These are phyloP conservation scores for Dendrolimus punctatus DNA, from an alignment of 1,140 invertebrate species.

Conservation along the genomic window DNA sequence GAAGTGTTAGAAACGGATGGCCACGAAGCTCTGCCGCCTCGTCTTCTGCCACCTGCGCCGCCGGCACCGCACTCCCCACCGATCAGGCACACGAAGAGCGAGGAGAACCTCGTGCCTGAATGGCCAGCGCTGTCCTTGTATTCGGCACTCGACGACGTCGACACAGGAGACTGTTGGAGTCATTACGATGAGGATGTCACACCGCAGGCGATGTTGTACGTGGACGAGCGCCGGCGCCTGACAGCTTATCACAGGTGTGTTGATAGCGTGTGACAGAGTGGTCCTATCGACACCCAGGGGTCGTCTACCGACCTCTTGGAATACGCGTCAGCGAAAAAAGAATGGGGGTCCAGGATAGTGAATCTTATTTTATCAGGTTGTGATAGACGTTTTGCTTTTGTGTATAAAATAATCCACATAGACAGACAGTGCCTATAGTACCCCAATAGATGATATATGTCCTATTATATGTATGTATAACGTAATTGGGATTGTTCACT, in stretches of 20 bases:
- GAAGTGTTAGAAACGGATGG: conserved; percentile 96
- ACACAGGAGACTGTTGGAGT: conserved; percentile 80
- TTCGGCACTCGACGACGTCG: conserved; percentile 49
- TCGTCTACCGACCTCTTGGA: too few relatives aligned
- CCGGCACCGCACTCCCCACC: conserved; percentile 60
- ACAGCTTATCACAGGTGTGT: conserved; percentile 50
- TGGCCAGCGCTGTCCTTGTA: conserved; percentile 59
- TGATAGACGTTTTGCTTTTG: too few relatives aligned
- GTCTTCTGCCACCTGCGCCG: conserved; percentile 59
- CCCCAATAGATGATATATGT: too few relatives aligned
- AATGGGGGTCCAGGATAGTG: too few relatives aligned
- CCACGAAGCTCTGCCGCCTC: conserved; percentile 69
- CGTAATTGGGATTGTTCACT: too few relatives aligned
- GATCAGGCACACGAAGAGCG: conserved; percentile 88
- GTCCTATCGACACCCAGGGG: too few relatives aligned
- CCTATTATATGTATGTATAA: too few relatives aligned
- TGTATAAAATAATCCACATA: too few relatives aligned
- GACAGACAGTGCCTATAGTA: too few relatives aligned
- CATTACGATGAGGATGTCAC: conserved; percentile 95
- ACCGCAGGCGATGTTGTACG: conserved; percentile 30
- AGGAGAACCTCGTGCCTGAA: conserved; percentile 86
- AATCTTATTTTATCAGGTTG: too few relatives aligned
- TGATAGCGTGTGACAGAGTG: too few relatives aligned
- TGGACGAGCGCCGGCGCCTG: conserved; percentile 43
- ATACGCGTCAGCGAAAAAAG: too few relatives aligned